These are phyloP conservation scores for Chrysolina oricalcia DNA, from an alignment of 2,888 invertebrate species.

Conservation along the genomic window DNA sequence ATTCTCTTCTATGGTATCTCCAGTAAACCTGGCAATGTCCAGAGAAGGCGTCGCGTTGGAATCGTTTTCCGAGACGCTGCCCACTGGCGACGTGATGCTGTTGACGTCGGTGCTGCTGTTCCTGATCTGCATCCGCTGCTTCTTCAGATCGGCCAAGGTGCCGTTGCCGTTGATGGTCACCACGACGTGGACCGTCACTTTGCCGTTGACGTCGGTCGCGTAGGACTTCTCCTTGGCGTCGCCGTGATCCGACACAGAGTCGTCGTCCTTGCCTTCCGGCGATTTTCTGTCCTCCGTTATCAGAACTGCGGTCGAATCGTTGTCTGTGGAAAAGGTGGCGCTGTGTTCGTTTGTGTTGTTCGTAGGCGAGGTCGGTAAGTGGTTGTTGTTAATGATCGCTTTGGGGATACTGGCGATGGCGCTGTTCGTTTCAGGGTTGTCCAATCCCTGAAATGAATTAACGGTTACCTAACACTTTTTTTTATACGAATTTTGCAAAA, in stretches of 20 bases:
- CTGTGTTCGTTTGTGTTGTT: constrained; percentile 46
- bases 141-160: constrained; percentile 94
- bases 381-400: constrained; percentile 55
- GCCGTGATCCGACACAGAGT: constrained; percentile 78
- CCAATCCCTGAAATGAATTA: constrained; percentile 62
- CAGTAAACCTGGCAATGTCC: constrained; percentile 79
- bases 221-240: constrained; percentile 74
- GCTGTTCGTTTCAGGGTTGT: constrained; percentile 47
- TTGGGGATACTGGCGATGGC: constrained; percentile 39
- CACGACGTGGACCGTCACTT: constrained; percentile 76
- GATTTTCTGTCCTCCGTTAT: constrained; percentile 74
- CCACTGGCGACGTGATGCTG: constrained; percentile 68
- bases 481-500: too few species aligned
- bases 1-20: constrained; percentile 83
- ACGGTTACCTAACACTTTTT: background rate
- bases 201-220: constrained; percentile 86
- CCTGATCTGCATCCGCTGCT: constrained; percentile 89
- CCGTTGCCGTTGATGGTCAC: constrained; percentile 86
- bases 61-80: constrained; percentile 72
- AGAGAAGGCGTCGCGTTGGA: constrained; percentile 70
- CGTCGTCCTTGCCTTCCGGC: constrained; percentile 89
- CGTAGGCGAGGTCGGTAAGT: constrained; percentile 49
- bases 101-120: constrained; percentile 75
- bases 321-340: constrained; percentile 24
- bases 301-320: constrained; percentile 52